phyloP scores from a whole-genome alignment of 1,140 invertebrate genomes.

The Whitmania pigra region DNA sequence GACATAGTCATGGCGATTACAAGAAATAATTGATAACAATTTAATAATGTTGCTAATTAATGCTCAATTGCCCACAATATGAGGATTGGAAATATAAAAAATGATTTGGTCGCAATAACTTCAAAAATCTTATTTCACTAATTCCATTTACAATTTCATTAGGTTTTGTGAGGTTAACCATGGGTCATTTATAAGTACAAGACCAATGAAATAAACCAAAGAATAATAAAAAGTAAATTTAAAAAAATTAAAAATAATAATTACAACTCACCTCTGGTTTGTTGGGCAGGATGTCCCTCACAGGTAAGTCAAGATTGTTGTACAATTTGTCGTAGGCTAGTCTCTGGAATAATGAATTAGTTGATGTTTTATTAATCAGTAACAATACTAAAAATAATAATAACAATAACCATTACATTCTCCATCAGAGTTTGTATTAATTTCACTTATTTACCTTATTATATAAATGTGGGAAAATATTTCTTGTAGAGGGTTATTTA shows the following conservation, averaged over 20 bases:
- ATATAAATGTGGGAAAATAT: too few relatives aligned
- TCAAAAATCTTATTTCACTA: too few relatives aligned
- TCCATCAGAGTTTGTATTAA: too few relatives aligned
- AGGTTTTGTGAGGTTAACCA: not conserved
- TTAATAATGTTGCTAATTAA: too few relatives aligned
- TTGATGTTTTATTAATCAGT: not conserved
- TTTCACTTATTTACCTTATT: too few relatives aligned
- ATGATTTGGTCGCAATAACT: too few relatives aligned
- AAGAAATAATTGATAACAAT: not conserved
- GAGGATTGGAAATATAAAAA: too few relatives aligned
- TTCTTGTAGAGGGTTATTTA: too few relatives aligned
- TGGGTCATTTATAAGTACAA: not conserved
- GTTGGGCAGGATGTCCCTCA: not conserved
- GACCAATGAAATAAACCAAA: not conserved
- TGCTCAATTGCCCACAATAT: too few relatives aligned
- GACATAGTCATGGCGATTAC: not conserved
- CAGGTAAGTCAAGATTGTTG: not conserved
- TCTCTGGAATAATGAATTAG: not conserved
- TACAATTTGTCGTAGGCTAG: slow-evolving; percentile 7
- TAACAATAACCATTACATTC: not conserved
- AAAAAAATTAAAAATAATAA: not conserved
- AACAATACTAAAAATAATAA: not conserved
- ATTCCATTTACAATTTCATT: too few relatives aligned
- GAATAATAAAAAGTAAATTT: not conserved
- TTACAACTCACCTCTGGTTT: not conserved